phyloP scores from a whole-genome alignment of 1,140 invertebrate species.

The Neodiprion pinetum region DNA sequence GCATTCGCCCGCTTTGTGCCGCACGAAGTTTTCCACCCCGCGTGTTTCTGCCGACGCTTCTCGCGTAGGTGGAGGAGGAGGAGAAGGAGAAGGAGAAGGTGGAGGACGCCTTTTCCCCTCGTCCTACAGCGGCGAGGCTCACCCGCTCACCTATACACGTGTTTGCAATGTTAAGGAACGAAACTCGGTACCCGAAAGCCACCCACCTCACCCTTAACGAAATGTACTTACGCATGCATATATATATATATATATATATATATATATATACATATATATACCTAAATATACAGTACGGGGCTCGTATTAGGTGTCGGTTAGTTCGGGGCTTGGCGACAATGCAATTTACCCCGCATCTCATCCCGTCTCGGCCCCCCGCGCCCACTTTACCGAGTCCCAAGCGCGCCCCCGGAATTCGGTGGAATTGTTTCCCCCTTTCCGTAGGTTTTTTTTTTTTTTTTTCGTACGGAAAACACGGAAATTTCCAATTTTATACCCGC shows the following conservation, averaged over 20 bases:
- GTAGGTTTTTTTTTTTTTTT: too few relatives aligned
- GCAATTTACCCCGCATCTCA: conserved; percentile 37
- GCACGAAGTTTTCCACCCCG: background rate
- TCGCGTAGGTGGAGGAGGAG: conserved; percentile 1
- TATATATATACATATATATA: background rate
- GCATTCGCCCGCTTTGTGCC: too few relatives aligned
- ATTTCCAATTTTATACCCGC: too few relatives aligned
- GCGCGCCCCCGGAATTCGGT: conserved; percentile 8
- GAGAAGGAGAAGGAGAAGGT: background rate
- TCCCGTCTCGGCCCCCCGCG: conserved; percentile 11
- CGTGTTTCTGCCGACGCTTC: background rate
- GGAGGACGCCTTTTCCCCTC: conserved; percentile 13
- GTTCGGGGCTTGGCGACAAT: conserved; percentile 39
- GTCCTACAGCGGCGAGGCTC: background rate
- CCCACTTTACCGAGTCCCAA: background rate
- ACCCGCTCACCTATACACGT: background rate
- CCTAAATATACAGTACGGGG: conserved; percentile 26
- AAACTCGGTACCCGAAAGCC: background rate
- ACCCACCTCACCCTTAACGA: background rate
- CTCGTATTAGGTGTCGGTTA: conserved; percentile 19
- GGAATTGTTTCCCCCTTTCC: background rate
- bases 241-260: background rate
- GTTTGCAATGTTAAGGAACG: background rate
- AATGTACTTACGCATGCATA: background rate
- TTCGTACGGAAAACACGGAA: too few relatives aligned